phyloP scores from a whole-genome alignment of 2,113 vertebrate genomes.

The Brienomyrus longianalis region DNA sequence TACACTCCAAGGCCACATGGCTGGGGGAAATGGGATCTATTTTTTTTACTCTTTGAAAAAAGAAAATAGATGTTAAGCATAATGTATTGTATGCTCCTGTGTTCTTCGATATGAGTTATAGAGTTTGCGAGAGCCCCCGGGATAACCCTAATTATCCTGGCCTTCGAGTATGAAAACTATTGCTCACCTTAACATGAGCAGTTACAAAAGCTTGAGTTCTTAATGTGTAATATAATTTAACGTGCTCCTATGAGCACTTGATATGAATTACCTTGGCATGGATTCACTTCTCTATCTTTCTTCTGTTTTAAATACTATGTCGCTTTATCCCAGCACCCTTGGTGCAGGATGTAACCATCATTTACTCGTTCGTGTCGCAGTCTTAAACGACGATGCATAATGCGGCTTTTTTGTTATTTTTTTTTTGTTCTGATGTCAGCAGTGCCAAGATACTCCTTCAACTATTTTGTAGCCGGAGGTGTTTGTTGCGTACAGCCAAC shows the following conservation, averaged over 20 bases:
- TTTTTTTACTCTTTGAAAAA: background rate
- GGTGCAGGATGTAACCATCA: background rate
- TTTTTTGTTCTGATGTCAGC: background rate
- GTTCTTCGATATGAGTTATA: conserved; percentile 9
- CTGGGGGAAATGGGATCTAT: conserved; percentile 19
- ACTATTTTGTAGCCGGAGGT: conserved; percentile 25
- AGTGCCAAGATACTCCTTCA: background rate
- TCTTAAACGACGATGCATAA: background rate
- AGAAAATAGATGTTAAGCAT: conserved; percentile 14
- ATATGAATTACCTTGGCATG: background rate
- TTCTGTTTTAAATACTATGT: conserved; percentile 6
- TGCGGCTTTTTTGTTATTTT: background rate
- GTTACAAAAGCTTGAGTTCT: conserved; percentile 3
- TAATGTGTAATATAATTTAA: conserved; percentile 8
- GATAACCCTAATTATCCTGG: conserved; percentile 14
- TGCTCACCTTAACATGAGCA: background rate
- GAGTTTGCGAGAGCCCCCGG: background rate
- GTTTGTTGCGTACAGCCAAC: conserved; percentile 50
- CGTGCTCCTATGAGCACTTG: background rate
- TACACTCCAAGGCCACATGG: conserved; percentile 19
- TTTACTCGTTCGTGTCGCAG: background rate
- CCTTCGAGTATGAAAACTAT: background rate
- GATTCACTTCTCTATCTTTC: background rate
- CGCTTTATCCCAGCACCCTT: background rate
- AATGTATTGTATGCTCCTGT: background rate